Percentiles rank a stretch among this genome's conserved stretches.
These are phyloP conservation scores for Bibio marci DNA, from an alignment of 2,888 invertebrate genomes.

Conservation along the genomic window DNA sequence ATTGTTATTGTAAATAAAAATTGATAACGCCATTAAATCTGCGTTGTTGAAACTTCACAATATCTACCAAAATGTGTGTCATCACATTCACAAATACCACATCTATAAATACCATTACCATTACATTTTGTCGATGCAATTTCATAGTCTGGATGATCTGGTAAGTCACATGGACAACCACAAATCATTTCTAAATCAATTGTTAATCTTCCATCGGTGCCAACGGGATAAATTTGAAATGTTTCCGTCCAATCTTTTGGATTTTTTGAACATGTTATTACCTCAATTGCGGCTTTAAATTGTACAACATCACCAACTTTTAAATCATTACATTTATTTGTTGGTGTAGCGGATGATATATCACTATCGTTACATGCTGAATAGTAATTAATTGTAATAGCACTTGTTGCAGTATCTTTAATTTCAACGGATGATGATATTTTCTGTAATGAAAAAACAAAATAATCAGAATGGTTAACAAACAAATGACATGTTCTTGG, in stretches of 20 bases:
- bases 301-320: conserved; percentile 78
- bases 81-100: conserved; percentile 80
- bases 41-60: too few relatives aligned
- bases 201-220: conserved; percentile 72
- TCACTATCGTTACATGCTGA: conserved; percentile 45
- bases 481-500: too few relatives aligned
- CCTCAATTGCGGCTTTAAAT: conserved; percentile 61
- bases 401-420: conserved; percentile 73
- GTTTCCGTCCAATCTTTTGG: conserved; percentile 63
- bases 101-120: conserved; percentile 63
- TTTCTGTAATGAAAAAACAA: conserved; percentile 51
- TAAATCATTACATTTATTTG: conserved; percentile 78
- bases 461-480: too few relatives aligned
- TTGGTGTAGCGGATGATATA: conserved; percentile 38
- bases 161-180: conserved; percentile 82
- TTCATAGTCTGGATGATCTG: conserved; percentile 39
- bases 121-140: conserved; percentile 49
- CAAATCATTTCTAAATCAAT: conserved; percentile 87
- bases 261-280: conserved; percentile 74
- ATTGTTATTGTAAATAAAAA: too few relatives aligned
- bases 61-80: conserved; percentile 62
- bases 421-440: conserved; percentile 86
- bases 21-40: too few relatives aligned
- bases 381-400: conserved; percentile 71
- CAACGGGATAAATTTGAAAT: conserved; percentile 84